Evolutionary conservation across 2,888 invertebrate genomes (phyloP).

Genomic region (Stictocephala bisonia): DNA sequence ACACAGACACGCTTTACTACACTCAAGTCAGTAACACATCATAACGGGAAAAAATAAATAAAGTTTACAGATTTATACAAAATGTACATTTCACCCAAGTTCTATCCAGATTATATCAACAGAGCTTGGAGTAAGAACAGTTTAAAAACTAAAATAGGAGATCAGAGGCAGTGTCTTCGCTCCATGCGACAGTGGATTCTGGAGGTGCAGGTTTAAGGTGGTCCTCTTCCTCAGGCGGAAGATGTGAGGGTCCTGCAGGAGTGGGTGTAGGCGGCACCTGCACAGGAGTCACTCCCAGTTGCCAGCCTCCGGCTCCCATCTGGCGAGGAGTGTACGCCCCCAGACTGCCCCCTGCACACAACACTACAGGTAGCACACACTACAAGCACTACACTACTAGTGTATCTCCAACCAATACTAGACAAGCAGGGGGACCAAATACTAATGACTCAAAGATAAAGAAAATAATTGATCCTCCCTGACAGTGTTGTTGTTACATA

Average conservation of each 20-base stretch:
- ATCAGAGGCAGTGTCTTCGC: constrained; percentile 64
- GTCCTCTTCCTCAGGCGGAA: constrained; percentile 60
- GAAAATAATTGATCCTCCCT: too few species aligned
- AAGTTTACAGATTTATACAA: too few species aligned
- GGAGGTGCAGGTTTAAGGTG: constrained; percentile 62
- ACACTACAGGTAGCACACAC: constrained; percentile 20
- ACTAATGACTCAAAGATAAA: not conserved
- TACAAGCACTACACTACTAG: constrained; percentile 48
- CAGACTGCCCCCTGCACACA: constrained; percentile 67
- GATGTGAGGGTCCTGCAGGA: constrained; percentile 54
- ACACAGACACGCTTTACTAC: too few species aligned
- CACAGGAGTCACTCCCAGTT: constrained; percentile 81
- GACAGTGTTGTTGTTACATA: too few species aligned
- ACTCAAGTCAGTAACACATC: too few species aligned
- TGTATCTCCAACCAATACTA: too few species aligned
- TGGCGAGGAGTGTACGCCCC: constrained; percentile 88
- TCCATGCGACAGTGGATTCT: constrained; percentile 63
- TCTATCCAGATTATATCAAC: too few species aligned
- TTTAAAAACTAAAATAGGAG: constrained; percentile 62
- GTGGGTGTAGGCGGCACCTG: constrained; percentile 61
- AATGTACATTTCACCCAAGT: too few species aligned
- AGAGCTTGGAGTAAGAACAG: not conserved
- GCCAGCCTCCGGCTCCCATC: constrained; percentile 74
- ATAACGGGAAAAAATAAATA: too few species aligned
- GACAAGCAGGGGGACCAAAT: constrained; percentile 62